phyloP scores from a whole-genome alignment of 2,888 invertebrate genomes.

The Blastobasis lacticolella region DNA sequence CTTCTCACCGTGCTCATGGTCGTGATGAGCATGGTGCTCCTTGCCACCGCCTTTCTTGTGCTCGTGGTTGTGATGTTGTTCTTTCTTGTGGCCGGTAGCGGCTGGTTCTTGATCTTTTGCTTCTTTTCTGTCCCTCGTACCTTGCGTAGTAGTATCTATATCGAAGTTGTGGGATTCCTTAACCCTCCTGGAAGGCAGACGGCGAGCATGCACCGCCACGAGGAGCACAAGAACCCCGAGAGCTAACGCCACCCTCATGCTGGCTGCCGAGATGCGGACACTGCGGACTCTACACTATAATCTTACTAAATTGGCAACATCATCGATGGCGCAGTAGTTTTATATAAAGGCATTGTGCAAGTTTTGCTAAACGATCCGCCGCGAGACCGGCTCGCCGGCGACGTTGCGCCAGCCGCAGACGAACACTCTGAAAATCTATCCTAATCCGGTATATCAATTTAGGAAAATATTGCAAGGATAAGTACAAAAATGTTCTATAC shows the following conservation, averaged over 20 bases:
- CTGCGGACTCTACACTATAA: conserved; percentile 29
- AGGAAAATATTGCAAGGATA: no score
- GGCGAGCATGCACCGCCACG: conserved; percentile 38
- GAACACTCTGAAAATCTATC: conserved; percentile 2
- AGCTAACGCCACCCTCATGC: conserved; percentile 49
- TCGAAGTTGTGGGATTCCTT: background rate
- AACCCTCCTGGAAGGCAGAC: conserved; percentile 16
- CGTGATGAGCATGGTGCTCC: conserved; percentile 78
- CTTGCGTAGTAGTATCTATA: conserved; percentile 14
- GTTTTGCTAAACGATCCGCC: conserved; percentile 49
- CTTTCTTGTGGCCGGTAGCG: conserved; percentile 64
- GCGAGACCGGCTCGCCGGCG: conserved; percentile 32
- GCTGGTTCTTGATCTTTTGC: conserved; percentile 47
- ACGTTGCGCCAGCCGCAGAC: conserved; percentile 44
- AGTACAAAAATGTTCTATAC: no score
- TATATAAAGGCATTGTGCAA: conserved; percentile 70
- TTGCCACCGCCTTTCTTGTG: conserved; percentile 79
- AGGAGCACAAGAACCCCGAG: conserved; percentile 41
- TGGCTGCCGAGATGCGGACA: conserved; percentile 29
- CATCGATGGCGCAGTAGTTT: conserved; percentile 61
- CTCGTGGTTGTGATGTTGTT: conserved; percentile 58
- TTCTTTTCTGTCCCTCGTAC: conserved; percentile 23
- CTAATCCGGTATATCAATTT: no score
- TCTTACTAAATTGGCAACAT: conserved; percentile 53
- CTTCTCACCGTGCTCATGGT: conserved; percentile 79